phyloP scores from a whole-genome alignment of 2,888 invertebrate species.

The Drosophila monieri region DNA sequence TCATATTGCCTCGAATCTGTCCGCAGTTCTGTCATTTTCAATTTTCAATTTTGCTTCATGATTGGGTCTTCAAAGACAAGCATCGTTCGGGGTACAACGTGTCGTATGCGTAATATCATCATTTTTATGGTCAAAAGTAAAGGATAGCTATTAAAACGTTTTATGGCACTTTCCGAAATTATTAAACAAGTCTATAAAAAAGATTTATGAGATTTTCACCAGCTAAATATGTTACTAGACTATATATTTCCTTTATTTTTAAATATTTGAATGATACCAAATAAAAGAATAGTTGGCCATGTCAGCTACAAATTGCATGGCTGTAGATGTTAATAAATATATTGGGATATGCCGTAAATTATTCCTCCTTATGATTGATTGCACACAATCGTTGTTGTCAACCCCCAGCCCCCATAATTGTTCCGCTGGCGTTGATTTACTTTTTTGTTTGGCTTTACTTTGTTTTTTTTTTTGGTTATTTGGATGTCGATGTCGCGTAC shows the following conservation, averaged over 20 bases:
- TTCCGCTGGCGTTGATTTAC: slow-evolving; percentile 20
- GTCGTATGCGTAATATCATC: slow-evolving; percentile 55
- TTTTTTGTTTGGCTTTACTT: slow-evolving; percentile 4
- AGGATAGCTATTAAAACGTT: slow-evolving; percentile 37
- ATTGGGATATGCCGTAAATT: slow-evolving; percentile 32
- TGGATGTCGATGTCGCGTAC: slow-evolving; percentile 61
- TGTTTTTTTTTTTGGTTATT: slow-evolving; percentile 21
- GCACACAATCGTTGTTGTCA: slow-evolving; percentile 23
- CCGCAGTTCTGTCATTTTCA: slow-evolving; percentile 22
- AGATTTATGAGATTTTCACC: slow-evolving; percentile 14
- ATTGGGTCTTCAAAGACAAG: slow-evolving; percentile 36
- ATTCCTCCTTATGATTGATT: slow-evolving; percentile 58
- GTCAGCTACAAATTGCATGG: slow-evolving; percentile 24
- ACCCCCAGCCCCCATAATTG: slow-evolving; percentile 1
- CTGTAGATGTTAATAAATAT: slow-evolving; percentile 18
- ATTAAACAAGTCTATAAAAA: slow-evolving; percentile 8
- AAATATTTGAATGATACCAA: background rate
- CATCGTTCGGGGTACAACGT: slow-evolving; percentile 33
- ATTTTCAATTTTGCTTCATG: slow-evolving; percentile 46
- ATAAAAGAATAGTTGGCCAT: slow-evolving; percentile 10
- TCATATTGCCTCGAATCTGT: slow-evolving; percentile 18
- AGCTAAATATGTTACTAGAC: background rate
- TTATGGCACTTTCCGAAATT: slow-evolving; percentile 34
- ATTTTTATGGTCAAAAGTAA: slow-evolving; percentile 38
- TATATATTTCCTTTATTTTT: background rate